These are phyloP conservation scores for Tachina lurida DNA, from an alignment of 2,888 invertebrate species.

Conservation along the genomic window DNA sequence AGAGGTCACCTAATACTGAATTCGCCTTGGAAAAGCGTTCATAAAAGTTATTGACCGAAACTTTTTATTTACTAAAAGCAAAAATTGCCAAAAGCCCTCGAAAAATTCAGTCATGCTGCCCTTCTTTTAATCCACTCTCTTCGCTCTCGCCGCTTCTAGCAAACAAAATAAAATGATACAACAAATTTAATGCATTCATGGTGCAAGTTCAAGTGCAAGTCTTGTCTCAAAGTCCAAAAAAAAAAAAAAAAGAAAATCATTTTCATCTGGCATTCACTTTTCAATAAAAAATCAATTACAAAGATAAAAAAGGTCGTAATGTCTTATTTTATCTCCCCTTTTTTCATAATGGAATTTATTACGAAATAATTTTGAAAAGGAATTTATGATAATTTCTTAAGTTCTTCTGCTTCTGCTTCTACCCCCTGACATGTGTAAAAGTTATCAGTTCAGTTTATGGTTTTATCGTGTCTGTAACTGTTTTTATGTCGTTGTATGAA, in stretches of 20 bases:
- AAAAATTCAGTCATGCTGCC: too few relatives aligned
- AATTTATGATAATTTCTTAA: slow-evolving; percentile 25
- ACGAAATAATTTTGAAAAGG: slow-evolving; percentile 20
- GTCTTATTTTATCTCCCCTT: background rate
- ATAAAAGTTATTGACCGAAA: too few relatives aligned
- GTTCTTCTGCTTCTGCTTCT: slow-evolving; percentile 4
- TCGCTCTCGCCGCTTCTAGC: too few relatives aligned
- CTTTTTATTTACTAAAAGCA: too few relatives aligned
- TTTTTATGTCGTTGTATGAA: slow-evolving; percentile 1
- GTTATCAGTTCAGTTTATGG: slow-evolving; percentile 31
- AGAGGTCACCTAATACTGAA: too few relatives aligned
- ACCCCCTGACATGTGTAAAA: background rate
- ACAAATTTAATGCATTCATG: too few relatives aligned
- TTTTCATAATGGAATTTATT: slow-evolving; percentile 5
- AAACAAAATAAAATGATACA: too few relatives aligned
- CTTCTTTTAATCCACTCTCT: too few relatives aligned
- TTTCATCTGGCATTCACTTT: background rate
- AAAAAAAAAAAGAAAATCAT: background rate
- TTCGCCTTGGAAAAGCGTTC: too few relatives aligned
- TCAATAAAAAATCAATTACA: slow-evolving; percentile 17
- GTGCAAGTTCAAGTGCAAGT: background rate
- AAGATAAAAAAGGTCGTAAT: slow-evolving; percentile 22
- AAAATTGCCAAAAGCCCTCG: too few relatives aligned
- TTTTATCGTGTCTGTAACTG: slow-evolving; percentile 52
- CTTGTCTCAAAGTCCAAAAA: background rate